Evolutionary conservation across 2,797 vertebrate genomes (phyloP).

Genomic region (Microchirus variegatus): DNA sequence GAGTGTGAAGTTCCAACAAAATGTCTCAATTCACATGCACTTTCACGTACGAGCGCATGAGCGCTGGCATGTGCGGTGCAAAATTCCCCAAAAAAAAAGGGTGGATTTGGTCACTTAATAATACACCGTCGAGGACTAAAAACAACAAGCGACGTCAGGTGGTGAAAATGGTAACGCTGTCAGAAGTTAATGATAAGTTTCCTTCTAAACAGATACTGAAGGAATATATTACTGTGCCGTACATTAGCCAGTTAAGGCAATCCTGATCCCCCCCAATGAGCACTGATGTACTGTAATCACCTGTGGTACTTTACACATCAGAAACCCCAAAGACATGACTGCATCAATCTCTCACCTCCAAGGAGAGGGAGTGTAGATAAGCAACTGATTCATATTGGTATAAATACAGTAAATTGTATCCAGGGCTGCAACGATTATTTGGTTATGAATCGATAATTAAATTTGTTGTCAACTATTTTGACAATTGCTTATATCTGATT

Average conservation of each 20-base stretch:
- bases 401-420: too few relatives aligned
- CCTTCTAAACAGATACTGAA: constrained; percentile 51
- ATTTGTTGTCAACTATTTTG: too few relatives aligned
- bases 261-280: constrained; percentile 38
- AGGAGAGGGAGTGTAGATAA: background rate
- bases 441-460: too few relatives aligned
- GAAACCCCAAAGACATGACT: constrained; percentile 24
- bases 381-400: too few relatives aligned
- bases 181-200: constrained; percentile 56
- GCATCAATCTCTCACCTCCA: constrained; percentile 22
- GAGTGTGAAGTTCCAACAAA: constrained; percentile 52
- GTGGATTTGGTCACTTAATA: constrained; percentile 33
- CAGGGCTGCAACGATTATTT: too few relatives aligned
- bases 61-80: constrained; percentile 7
- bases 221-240: constrained; percentile 41
- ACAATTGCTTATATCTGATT: too few relatives aligned
- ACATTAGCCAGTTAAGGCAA: constrained; percentile 40
- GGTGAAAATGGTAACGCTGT: constrained; percentile 49
- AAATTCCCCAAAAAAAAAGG: constrained; percentile 29
- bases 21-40: constrained; percentile 31
- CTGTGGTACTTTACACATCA: constrained; percentile 20
- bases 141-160: constrained; percentile 48
- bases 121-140: constrained; percentile 53
- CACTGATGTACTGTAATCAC: constrained; percentile 40
- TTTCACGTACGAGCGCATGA: constrained; percentile 11